Base-by-base conservation (phyloP, 2,797 vertebrate species). In the Aldrovandia affinis region DNA sequence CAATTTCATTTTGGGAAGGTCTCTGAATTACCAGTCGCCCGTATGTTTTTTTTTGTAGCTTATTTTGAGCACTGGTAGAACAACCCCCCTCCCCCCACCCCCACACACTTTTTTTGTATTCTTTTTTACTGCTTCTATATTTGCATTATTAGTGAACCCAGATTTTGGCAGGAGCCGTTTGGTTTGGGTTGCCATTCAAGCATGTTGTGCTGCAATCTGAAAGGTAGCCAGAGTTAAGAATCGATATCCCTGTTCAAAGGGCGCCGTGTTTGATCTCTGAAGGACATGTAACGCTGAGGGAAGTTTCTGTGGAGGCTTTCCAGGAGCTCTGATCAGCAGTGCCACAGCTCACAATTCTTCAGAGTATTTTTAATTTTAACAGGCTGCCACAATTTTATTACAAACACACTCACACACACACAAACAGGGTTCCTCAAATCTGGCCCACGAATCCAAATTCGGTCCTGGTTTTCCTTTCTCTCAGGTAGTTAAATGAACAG, bases 1-100 rank as follows among this genome's bases (percentile, higher is more conserved):
- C 94, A 86, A 94, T 93, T 94, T 94, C 91, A 92, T 94, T 95
- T 94, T 91, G 88, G 92, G 92, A 93, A n/a, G 92, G 92, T 90
- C 89, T 89, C 91, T 89, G 89, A 92, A 92, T 93, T 93, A 88
- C 90, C 89, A 89, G 88, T 92, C 90, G 88, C 88, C 86, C 93
- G 93, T 92, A 91, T 92, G 87, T 91, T 44, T 52, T 36, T n/a
- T 70, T 47, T 93, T 90, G 79, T 89, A 90, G 92, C 92, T 94
- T 94, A 90, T 94, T 95, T 92, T 92, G 88, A 92, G 89, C 94
- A 90, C 91, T 90, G 90, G 90, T 89, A 86, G 89, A 89, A 88
- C 86, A 44, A 81, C 88, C 88, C 89, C 86, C 81, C 68, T 86
- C 83, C 63, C 18, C 2, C 80, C 89, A 85, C 86, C 85, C 33